These are phyloP conservation scores for Amphilophus citrinellus DNA, from an alignment of 2,113 vertebrate genomes.

Conservation along the genomic window DNA sequence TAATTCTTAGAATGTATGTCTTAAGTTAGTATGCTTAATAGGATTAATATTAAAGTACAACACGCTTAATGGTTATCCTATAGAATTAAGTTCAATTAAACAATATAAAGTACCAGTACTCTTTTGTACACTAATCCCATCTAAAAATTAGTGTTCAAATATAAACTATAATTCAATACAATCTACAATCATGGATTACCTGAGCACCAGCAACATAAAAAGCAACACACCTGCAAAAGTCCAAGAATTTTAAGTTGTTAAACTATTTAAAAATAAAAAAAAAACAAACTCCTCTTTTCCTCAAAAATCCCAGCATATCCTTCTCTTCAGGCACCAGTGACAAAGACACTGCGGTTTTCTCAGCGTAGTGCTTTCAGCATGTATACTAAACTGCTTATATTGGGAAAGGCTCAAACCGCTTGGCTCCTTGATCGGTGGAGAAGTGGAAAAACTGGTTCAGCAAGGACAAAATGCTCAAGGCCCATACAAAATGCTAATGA, in stretches of 20 bases:
- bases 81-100: background rate
- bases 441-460: constrained; percentile 2
- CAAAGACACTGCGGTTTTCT: background rate
- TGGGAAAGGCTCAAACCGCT: background rate
- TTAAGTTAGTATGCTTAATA: background rate
- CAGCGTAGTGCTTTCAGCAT: constrained; percentile 5
- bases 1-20: background rate
- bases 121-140: too few relatives aligned
- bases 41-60: background rate
- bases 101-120: too few relatives aligned
- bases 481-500: background rate
- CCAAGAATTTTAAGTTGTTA: background rate
- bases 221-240: background rate
- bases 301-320: background rate
- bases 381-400: background rate
- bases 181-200: background rate
- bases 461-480: constrained; percentile 1
- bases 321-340: background rate
- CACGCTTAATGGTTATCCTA: background rate
- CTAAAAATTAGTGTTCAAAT: background rate
- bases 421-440: background rate
- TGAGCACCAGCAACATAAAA: background rate
- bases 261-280: background rate
- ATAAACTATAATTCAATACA: background rate
- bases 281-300: background rate